Evolutionary conservation across 2,113 vertebrate genomes (phyloP), one percentile per base, ranked within the genome.

Genomic region (Triplophysa tibetana): DNA sequence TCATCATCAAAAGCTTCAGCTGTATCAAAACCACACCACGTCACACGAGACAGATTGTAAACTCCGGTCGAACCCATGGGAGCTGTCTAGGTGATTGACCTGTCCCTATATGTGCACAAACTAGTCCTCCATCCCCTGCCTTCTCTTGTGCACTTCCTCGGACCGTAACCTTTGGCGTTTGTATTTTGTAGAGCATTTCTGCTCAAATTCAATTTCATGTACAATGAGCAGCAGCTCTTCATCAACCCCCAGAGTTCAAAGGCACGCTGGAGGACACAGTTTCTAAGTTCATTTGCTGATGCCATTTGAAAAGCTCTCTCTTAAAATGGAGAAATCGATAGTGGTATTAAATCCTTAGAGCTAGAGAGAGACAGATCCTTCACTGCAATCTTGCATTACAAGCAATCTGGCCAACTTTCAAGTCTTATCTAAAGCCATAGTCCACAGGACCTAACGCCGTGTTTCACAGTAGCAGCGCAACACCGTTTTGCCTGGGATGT

Each of bases 241-340:
- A 68, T 80, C 72, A 17, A 16, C 29, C 45, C 67, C 43, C 73
- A 24, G 50, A 54, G 54, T 80, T 83, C 78, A 70, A 70, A 72
- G 70, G 45, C 60, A 61, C 16, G 21, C 78, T 50, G 17, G 33
- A 54, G 26, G 61, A 77, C 67, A 76, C 61, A 75, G 68, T 62
- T 75, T 76, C 64, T 58, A 62, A 58, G 45, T 76, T 83, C 72
- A 83, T 75, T 79, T 79, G 61, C 64, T 58, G 82, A 79, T 79
- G 78, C 58, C 72, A 63, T 75, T 83, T 69, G 58, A 74, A 83
- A 41, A 38, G 77, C 77, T 83, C 65, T 74, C 52, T 78, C 62
- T 70, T 75, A 75, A 83, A 83, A 50, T 23, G 63, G 26, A 79
- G 64, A 79, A 83, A 83, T 83, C 82, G 75, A 83, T 79, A 79